Conservation (phyloP, 2,888 invertebrate genomes). For the Caenorhabditis becei region DNA sequence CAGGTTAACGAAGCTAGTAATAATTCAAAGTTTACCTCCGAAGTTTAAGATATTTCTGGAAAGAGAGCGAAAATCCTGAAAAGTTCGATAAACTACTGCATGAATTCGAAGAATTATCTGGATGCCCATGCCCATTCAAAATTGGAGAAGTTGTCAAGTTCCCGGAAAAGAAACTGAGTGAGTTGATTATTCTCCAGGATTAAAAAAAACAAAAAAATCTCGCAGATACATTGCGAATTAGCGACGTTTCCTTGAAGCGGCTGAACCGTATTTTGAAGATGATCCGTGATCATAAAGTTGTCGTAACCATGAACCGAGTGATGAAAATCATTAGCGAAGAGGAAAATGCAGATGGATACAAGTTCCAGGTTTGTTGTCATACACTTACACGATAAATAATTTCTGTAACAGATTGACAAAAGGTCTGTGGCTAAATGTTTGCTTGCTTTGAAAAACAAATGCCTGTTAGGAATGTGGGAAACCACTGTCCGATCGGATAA, state of each 20-base stretch:
- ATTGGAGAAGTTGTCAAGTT: slow-evolving; percentile 79
- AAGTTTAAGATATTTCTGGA: slow-evolving; percentile 75
- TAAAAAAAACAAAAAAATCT: slow-evolving; percentile 1
- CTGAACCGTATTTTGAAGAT: slow-evolving; percentile 64
- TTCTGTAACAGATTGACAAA: slow-evolving; percentile 80
- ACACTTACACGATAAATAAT: too few species aligned
- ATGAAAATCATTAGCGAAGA: slow-evolving; percentile 65
- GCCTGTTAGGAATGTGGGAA: slow-evolving; percentile 62
- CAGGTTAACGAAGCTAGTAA: slow-evolving; percentile 59
- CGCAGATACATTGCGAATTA: slow-evolving; percentile 77
- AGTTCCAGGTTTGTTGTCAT: slow-evolving; percentile 65
- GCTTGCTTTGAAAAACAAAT: slow-evolving; percentile 68
- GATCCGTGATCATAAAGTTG: slow-evolving; percentile 59
- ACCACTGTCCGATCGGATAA: slow-evolving; percentile 55
- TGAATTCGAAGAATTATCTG: slow-evolving; percentile 68
- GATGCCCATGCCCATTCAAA: slow-evolving; percentile 75
- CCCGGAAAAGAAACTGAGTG: slow-evolving; percentile 74
- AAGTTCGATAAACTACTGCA: slow-evolving; percentile 63
- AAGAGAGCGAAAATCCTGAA: slow-evolving; percentile 65
- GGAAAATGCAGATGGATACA: slow-evolving; percentile 74
- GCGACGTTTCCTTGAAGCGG: slow-evolving; percentile 75
- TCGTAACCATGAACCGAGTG: slow-evolving; percentile 72
- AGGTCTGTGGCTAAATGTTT: slow-evolving; percentile 78
- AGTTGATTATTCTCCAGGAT: slow-evolving; percentile 28
- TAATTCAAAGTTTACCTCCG: background rate